Percentiles rank a stretch among this genome's conserved stretches.
phyloP scores from a whole-genome alignment of 2,888 invertebrate genomes.

The Agrotis exclamationis region DNA sequence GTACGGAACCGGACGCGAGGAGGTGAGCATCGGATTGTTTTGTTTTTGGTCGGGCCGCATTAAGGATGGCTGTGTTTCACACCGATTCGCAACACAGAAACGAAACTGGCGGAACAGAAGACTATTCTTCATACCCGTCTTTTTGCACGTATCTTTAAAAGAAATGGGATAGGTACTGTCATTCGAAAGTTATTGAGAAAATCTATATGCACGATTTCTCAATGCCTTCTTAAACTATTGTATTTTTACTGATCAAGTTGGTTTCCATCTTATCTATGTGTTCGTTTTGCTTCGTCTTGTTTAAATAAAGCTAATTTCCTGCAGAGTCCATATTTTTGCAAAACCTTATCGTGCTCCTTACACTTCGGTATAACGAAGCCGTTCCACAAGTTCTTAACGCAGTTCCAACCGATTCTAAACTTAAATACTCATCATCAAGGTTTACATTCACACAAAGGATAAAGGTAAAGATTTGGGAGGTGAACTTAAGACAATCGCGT shows the following conservation, averaged over 20 bases:
- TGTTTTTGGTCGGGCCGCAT: constrained; percentile 87
- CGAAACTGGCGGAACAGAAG: background rate
- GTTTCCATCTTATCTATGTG: background rate
- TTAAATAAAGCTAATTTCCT: background rate
- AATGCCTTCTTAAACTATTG: background rate
- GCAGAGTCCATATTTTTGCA: background rate
- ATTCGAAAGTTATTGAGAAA: background rate
- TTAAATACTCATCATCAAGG: constrained; percentile 51
- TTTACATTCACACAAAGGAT: constrained; percentile 39
- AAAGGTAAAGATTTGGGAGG: constrained; percentile 64
- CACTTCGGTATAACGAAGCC: constrained; percentile 56
- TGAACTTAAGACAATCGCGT: constrained; percentile 86
- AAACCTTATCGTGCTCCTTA: no score
- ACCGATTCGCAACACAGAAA: constrained; percentile 68
- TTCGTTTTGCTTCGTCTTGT: background rate
- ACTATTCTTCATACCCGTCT: background rate
- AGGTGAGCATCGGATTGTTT: constrained; percentile 90
- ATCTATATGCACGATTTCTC: background rate
- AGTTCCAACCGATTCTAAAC: constrained; percentile 51
- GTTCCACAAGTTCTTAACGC: constrained; percentile 44
- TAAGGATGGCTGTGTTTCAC: constrained; percentile 75
- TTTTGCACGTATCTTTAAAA: background rate
- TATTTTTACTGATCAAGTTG: background rate
- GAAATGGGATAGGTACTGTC: no score
- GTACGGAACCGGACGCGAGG: constrained; percentile 89